These are phyloP conservation scores for Platycheirus albimanus DNA, from an alignment of 2,888 invertebrate species.

Conservation along the genomic window DNA sequence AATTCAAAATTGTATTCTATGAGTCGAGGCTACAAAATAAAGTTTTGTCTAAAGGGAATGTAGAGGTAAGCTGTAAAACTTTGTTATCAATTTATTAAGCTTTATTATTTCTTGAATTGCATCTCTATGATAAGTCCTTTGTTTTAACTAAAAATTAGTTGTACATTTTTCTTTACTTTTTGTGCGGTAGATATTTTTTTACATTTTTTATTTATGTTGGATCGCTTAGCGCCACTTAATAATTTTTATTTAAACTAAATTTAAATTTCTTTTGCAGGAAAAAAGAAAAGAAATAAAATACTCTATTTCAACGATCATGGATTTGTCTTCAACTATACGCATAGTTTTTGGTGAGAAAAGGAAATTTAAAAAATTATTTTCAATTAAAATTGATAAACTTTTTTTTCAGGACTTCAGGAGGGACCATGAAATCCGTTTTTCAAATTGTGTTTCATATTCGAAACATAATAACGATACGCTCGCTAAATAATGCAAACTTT, in stretches of 20 bases:
- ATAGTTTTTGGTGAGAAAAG: slow-evolving; percentile 38
- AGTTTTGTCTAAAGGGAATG: too few species aligned
- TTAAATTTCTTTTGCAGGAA: slow-evolving; percentile 57
- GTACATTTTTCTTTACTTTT: too few species aligned
- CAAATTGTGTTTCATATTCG: slow-evolving; percentile 51
- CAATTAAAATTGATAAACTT: neutral
- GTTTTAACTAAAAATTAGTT: too few species aligned
- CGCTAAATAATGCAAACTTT: slow-evolving; percentile 5
- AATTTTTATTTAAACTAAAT: neutral
- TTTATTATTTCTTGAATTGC: too few species aligned
- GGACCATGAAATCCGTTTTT: slow-evolving; percentile 35
- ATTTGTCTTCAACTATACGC: slow-evolving; percentile 3
- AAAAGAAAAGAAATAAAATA: slow-evolving; percentile 62
- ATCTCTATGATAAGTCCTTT: too few species aligned
- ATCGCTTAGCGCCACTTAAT: too few species aligned
- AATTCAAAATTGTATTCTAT: too few species aligned
- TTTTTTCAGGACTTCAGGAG: slow-evolving; percentile 4
- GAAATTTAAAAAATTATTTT: neutral
- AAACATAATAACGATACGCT: slow-evolving; percentile 51
- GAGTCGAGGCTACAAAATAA: too few species aligned
- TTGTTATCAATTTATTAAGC: too few species aligned
- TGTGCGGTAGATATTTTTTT: too few species aligned
- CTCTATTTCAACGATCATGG: slow-evolving; percentile 22
- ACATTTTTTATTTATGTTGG: too few species aligned
- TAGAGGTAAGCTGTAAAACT: too few species aligned